Percentiles rank a stretch among this genome's conserved stretches.
These are phyloP conservation scores for Metaphire vulgaris DNA, from an alignment of 1,140 invertebrate species.

Conservation along the genomic window DNA sequence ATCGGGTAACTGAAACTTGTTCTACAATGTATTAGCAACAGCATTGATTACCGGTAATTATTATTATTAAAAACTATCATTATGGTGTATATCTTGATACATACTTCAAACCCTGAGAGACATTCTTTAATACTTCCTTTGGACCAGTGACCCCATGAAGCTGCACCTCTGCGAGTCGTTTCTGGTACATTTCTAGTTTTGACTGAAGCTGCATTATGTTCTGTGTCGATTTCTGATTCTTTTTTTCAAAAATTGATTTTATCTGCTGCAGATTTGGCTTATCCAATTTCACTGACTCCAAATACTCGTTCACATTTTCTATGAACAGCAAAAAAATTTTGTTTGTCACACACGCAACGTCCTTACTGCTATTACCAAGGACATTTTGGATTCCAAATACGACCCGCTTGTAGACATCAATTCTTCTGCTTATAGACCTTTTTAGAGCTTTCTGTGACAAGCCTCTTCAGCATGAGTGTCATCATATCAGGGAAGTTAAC, in stretches of 20 bases:
- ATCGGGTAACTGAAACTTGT: too few species aligned
- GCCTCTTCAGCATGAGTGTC: too few species aligned
- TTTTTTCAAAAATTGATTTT: slow-evolving; percentile 93
- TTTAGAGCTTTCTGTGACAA: too few species aligned
- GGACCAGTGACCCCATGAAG: not conserved
- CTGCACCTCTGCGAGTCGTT: not conserved
- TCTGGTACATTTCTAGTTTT: not conserved
- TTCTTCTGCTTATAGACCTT: too few species aligned
- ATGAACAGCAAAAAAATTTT: slow-evolving; percentile 19
- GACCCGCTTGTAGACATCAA: too few species aligned
- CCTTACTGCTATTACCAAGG: not conserved
- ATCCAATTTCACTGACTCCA: slow-evolving; percentile 82
- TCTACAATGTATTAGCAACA: too few species aligned
- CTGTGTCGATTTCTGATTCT: slow-evolving; percentile 88
- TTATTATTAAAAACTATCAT: too few species aligned
- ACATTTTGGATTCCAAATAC: too few species aligned
- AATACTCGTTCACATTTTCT: slow-evolving; percentile 90
- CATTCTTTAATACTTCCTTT: not conserved
- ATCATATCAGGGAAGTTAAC: too few species aligned
- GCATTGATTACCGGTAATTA: too few species aligned
- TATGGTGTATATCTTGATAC: too few species aligned
- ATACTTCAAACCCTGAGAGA: not conserved
- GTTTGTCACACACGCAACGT: not conserved
- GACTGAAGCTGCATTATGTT: not conserved
- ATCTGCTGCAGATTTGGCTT: slow-evolving; percentile 83